Base-by-base conservation (phyloP, 2,113 vertebrate species). In the Pleuronectes platessa region DNA sequence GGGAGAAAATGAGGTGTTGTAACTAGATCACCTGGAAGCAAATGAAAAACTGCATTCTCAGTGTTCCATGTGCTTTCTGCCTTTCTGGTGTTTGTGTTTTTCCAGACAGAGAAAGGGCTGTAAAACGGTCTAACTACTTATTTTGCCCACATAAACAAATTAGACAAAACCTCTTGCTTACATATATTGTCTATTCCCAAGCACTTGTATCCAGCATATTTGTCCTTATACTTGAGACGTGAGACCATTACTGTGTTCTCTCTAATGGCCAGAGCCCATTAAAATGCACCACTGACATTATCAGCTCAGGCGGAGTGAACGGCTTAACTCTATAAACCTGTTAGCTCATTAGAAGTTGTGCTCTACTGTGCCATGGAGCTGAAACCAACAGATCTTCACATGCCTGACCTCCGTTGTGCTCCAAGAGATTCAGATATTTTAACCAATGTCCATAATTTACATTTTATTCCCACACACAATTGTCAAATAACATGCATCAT, bases 311-410 rank as follows among this genome's bases (percentile, higher is more conserved):
- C 42, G 78, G 74, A 71, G 31, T 64, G 78, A 92, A 87, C 68
- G 58, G 71, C 80, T 93, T 90, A 92, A 84, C 59, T 65, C 74
- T 61, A 78, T 90, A 90, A 93, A 90, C 88, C 68, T 65, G 87
- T 94, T 93, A 92, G 63, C 84, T 86, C 72, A 83, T 92, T 86
- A 90, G 54, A 76, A 58, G 63, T 78, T 64, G 55, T 56, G 47
- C 14, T 79, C 9, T 0, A 51, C 76, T 73, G 54, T 64, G 60
- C 58, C 74, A 61, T 4, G 8, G 40, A 14, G 18, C 6, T 49
- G 27, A 51, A 68, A 79, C 51, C 11, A 68, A 73, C 47, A 45
- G 11, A 37, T 18, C 6, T 72, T 47, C 14, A 51, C 10, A 71
- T 40, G 7, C 53, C 49, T 78, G 26, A 67, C 3, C 15, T 61